Base-by-base conservation (phyloP, 2,888 invertebrate genomes). In the Rambutsinella grinnellia region DNA sequence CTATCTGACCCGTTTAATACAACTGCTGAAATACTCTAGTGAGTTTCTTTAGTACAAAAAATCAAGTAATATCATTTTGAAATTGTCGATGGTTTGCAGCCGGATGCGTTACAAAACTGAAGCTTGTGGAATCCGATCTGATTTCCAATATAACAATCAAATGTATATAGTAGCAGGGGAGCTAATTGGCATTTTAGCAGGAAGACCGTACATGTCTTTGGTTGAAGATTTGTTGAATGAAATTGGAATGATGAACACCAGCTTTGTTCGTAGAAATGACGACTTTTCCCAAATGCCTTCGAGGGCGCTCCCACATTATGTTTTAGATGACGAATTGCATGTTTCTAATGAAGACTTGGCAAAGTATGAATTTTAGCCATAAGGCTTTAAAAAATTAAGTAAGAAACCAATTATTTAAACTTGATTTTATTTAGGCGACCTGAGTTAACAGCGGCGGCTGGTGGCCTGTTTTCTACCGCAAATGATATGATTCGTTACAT, bases 61-160 rank as follows among this genome's bases (percentile, higher is more conserved):
- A 10, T 23, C 21, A 13, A 23, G 10, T 44, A 24, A 24, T 26
- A 19, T 51, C 23, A 10, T 19, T 23, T 19, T 19, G 10, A 56
- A n/a, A 17, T 13, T 6, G 3, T 54, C 23, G 23, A 15, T 8
- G 13, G 6, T 19, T 23, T 13, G 24, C 27, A 80, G 80, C 51
- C 67, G 80, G 13, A 67, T 71, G 15, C 36, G 80, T n/a, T 80
- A 69, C 53, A 54, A 58, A 0, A 44, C 68, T 19, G 68, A 78
- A 57, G 23, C 65, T 3, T 78, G 78, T 47, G 65, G 54, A 6
- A 70, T 67, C 47, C 71, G 80, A 23, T 65, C 76, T 1, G 63
- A 65, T 10, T 80, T 76, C 53, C 47, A 49, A 10, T 80, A 80
- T 36, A 79, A 79, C 28, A 79, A 79, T 53, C 60, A 27, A n/a